Percentiles rank a stretch among this genome's conserved stretches.
phyloP scores from a whole-genome alignment of 2,113 vertebrate genomes.

The Glaucomys volans region DNA sequence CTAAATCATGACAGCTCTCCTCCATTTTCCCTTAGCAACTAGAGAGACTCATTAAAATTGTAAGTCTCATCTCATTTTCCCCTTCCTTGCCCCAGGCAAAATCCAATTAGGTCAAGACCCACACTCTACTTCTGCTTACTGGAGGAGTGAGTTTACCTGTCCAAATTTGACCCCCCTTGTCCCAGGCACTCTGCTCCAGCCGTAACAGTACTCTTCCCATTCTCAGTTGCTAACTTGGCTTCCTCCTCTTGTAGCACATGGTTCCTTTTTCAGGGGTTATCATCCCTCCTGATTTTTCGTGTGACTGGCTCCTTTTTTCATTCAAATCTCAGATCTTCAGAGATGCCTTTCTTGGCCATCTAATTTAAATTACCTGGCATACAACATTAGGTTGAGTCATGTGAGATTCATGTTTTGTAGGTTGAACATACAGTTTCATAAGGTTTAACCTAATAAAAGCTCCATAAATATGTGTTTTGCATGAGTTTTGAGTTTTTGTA shows the following conservation, averaged over 20 bases:
- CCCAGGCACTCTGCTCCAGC: not conserved
- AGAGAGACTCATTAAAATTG: not conserved
- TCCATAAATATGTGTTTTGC: not conserved
- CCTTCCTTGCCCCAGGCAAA: not conserved
- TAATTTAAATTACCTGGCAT: not conserved
- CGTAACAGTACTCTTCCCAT: rapidly evolving
- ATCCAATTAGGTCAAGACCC: not conserved
- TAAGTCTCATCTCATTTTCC: not conserved
- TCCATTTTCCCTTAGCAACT: not conserved
- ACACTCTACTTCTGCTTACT: not conserved
- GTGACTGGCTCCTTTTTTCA: not conserved
- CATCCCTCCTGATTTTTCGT: not conserved
- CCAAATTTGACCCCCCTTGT: too few species aligned
- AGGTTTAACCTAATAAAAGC: not conserved
- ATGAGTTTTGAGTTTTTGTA: not conserved
- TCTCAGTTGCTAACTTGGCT: not conserved
- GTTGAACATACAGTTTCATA: not conserved
- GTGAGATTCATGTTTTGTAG: not conserved
- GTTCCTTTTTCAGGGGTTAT: not conserved
- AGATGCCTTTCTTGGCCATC: not conserved
- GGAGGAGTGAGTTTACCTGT: not conserved
- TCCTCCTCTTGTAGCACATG: not conserved
- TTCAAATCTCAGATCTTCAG: not conserved
- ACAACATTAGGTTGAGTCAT: not conserved
- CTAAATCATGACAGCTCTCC: too few species aligned